Evolutionary conservation across 2,113 vertebrate species (phyloP), one percentile per base, ranked within the genome.

Genomic region (Apeltes quadracus): DNA sequence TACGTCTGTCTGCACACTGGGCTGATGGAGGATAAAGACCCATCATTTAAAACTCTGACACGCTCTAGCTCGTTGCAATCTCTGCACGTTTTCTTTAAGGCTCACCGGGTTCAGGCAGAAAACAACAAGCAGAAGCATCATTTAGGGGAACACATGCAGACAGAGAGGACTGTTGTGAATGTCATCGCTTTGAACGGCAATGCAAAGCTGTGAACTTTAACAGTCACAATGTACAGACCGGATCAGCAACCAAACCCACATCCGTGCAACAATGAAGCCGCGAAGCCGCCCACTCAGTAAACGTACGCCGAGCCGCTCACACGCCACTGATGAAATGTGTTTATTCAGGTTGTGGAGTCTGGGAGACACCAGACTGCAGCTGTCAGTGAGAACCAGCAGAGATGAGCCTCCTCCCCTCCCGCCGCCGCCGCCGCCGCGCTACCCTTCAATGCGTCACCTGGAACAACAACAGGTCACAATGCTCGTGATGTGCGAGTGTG

Each of bases 311-410:
- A 44, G 14, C n/a, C 25, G 39, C n/a, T 14, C 36, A 23, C 15
- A 29, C 0, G 9, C 57, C 23, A 43, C 3, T 48, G 27, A 64
- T 64, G 61, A 64, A 14, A 34, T 68, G 41, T 77, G 63, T 75
- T 54, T 23, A 2, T 83, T 79, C 74, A 94, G 94, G 53, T 62
- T 93, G 18, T 94, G 93, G 93, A 90, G 69, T 75, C 75, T 92
- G 41, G 86, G 82, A 61, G 94, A 94, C 59, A 82, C 50, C 69
- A 88, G 86, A 27, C 84, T 90, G 38, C 92, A 93, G 75, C 43
- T 92, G 62, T 83, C 86, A 18, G 73, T 85, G 79, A 90, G 76
- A 56, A 89, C 27, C 77, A 86, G 84, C 46, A 78, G 76, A 67
- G 79, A 92, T 20, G 87, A 92, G 69, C 66, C 85, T 1, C 84